Conservation (phyloP, 64 coral and sea anemone species). For the Trachythela sp. region DNA sequence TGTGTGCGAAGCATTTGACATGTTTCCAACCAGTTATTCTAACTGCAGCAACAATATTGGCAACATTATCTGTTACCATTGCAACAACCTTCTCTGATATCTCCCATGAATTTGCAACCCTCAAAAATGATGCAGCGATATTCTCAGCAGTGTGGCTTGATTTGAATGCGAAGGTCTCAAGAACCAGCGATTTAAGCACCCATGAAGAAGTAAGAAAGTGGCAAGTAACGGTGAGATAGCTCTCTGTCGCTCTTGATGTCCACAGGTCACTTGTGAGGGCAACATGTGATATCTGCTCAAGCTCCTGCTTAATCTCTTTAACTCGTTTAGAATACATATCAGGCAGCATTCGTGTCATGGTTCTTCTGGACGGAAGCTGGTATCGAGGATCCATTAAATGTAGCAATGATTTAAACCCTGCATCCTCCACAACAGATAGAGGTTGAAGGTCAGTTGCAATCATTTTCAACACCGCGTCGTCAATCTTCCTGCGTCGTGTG, state of each 20-base stretch:
- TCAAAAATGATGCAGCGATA: slow-evolving; percentile 2
- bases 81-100: slow-evolving; percentile 34
- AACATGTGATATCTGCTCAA: slow-evolving; percentile 11
- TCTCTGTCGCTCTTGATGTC: slow-evolving; percentile 4
- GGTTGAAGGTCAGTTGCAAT: slow-evolving; percentile 19
- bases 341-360: slow-evolving; percentile 20
- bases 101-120: not conserved
- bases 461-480: slow-evolving; percentile 20
- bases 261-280: slow-evolving; percentile 32
- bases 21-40: slow-evolving; percentile 22
- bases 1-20: slow-evolving; percentile 15
- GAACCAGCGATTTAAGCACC: slow-evolving; percentile 35
- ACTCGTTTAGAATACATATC: slow-evolving; percentile 20
- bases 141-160: slow-evolving; percentile 5
- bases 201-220: slow-evolving; percentile 14
- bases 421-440: slow-evolving; percentile 22
- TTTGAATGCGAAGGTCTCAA: slow-evolving; percentile 28
- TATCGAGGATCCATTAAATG: slow-evolving; percentile 34
- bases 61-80: slow-evolving; percentile 12
- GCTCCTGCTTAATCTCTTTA: slow-evolving; percentile 28
- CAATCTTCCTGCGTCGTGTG: slow-evolving; percentile 19
- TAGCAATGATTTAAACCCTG: slow-evolving; percentile 31
- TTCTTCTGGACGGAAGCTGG: slow-evolving; percentile 15
- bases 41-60: not conserved
- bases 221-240: slow-evolving; percentile 21